Conservation (phyloP, 2,797 vertebrate genomes). For the Odontamblyopus lacepedii region DNA sequence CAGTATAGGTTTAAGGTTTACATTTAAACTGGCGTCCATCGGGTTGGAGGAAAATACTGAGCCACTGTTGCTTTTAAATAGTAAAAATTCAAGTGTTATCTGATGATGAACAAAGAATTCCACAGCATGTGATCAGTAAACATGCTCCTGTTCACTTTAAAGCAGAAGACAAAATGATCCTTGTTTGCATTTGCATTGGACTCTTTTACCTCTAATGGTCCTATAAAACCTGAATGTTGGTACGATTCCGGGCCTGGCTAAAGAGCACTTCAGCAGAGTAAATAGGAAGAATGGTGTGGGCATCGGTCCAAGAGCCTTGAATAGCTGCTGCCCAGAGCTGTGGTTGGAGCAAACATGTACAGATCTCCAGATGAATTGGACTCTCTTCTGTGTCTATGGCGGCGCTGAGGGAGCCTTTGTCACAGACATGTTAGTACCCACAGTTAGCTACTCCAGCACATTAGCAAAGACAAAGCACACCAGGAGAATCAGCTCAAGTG, state of each 20-base stretch:
- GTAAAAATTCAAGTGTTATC: too few species aligned
- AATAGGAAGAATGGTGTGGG: not conserved
- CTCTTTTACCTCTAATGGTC: not conserved
- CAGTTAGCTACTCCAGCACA: not conserved
- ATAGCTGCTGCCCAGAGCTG: not conserved
- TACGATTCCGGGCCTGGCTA: not conserved
- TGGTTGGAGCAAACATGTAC: not conserved
- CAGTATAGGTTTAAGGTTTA: not conserved
- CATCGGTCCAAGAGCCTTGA: not conserved
- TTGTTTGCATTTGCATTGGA: not conserved
- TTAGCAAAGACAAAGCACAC: not conserved
- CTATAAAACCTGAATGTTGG: not conserved
- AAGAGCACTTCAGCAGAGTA: not conserved
- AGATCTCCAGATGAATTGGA: not conserved
- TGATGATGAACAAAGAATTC: not conserved
- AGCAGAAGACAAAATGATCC: too few species aligned
- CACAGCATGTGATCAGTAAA: not conserved
- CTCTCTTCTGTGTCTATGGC: not conserved
- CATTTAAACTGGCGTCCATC: not conserved
- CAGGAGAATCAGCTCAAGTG: not conserved
- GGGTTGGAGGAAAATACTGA: too few species aligned
- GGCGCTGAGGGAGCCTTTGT: not conserved
- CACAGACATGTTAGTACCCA: not conserved
- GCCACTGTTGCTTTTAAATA: not conserved
- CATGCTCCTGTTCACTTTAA: too few species aligned